Percentiles rank a stretch among this genome's conserved stretches.
Evolutionary conservation across 2,113 vertebrate species (phyloP).

Genomic region (Percina caprodes): DNA sequence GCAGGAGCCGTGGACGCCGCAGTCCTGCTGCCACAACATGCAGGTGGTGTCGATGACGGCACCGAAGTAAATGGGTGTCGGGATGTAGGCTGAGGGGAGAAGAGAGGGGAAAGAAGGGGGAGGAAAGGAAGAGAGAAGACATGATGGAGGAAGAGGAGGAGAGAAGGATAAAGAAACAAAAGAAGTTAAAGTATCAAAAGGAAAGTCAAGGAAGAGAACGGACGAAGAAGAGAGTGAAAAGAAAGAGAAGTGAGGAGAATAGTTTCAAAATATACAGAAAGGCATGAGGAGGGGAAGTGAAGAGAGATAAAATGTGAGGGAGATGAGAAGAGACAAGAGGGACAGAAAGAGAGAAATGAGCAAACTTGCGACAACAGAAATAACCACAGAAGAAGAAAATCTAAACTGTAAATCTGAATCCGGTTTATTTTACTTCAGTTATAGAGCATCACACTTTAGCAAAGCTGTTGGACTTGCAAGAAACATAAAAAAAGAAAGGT

Average conservation of each 20-base stretch:
- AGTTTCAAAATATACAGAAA: neutral
- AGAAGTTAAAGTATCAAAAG: neutral
- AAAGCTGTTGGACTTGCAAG: neutral
- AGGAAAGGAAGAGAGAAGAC: neutral
- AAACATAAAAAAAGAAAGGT: no score
- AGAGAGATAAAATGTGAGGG: neutral
- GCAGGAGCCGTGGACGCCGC: constrained; percentile 95
- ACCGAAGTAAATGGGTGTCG: constrained; percentile 98
- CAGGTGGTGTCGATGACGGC: constrained; percentile 99
- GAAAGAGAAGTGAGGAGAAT: neutral
- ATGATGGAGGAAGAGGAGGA: neutral
- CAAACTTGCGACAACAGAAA: neutral
- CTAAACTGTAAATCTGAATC: neutral
- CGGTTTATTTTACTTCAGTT: neutral
- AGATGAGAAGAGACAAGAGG: neutral
- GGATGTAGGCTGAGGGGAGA: constrained; percentile 92
- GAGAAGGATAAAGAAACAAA: neutral
- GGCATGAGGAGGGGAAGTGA: neutral
- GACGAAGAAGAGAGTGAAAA: neutral
- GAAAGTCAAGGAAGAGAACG: neutral
- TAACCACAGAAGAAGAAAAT: neutral
- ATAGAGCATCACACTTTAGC: neutral
- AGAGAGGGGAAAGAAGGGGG: neutral
- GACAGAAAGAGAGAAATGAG: neutral
- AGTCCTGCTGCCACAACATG: constrained; percentile 99